Conservation (phyloP, 2,888 invertebrate species). For the Nymphalis polychloros region DNA sequence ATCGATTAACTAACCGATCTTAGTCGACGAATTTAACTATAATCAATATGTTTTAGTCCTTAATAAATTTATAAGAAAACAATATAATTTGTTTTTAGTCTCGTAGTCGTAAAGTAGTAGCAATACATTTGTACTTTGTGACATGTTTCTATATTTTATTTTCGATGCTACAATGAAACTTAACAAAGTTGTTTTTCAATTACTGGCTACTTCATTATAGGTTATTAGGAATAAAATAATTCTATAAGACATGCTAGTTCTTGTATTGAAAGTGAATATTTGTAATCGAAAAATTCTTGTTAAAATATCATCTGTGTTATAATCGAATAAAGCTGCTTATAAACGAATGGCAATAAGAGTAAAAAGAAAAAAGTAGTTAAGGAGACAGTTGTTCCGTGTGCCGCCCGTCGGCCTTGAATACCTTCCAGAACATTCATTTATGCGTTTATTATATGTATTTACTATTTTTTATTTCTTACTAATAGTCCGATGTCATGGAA, state of each 20-base stretch:
- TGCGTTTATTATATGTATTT: constrained; percentile 30
- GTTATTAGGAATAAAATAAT: too few relatives aligned
- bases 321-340: constrained; percentile 21
- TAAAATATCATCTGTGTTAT: constrained; percentile 12
- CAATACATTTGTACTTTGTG: too few relatives aligned
- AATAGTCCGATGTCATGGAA: background rate
- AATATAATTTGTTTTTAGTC: too few relatives aligned
- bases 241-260: too few relatives aligned
- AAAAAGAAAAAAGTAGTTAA: constrained; percentile 44
- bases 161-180: too few relatives aligned
- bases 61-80: background rate
- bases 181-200: too few relatives aligned
- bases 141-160: too few relatives aligned
- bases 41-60: background rate
- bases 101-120: too few relatives aligned
- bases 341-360: constrained; percentile 40
- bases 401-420: constrained; percentile 50
- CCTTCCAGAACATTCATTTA: constrained; percentile 38
- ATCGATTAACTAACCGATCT: background rate
- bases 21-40: background rate
- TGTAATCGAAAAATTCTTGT: background rate
- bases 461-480: constrained; percentile 9
- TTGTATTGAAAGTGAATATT: too few relatives aligned
- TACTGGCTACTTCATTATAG: too few relatives aligned
- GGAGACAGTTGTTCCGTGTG: constrained; percentile 51